Percentiles rank a stretch among this genome's conserved stretches.
phyloP scores from a whole-genome alignment of 2,797 vertebrate species.

The Brotula barbata region DNA sequence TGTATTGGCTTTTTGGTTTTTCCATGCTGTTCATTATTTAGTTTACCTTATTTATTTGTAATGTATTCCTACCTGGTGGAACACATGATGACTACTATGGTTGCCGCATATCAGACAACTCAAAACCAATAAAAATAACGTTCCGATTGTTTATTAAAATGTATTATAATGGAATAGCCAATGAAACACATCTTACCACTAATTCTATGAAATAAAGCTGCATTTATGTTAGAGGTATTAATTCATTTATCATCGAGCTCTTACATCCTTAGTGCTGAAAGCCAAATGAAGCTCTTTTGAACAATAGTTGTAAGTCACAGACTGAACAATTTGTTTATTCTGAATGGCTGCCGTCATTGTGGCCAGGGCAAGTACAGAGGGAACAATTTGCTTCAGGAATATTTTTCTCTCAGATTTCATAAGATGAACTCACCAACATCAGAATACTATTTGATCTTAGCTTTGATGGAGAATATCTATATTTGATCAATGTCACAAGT shows the following conservation, averaged over 20 bases:
- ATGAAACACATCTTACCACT: too few species aligned
- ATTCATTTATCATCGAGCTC: not conserved
- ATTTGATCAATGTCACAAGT: too few species aligned
- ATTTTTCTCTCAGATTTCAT: slow-evolving; percentile 1
- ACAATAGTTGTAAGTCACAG: not conserved
- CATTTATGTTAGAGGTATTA: not conserved
- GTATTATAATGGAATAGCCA: too few species aligned
- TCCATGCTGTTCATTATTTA: too few species aligned
- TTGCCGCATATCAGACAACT: too few species aligned
- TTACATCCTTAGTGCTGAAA: not conserved
- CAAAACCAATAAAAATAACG: too few species aligned
- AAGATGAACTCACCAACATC: not conserved
- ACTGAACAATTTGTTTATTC: not conserved
- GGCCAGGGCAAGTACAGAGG: not conserved
- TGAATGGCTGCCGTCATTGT: not conserved
- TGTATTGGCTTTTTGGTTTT: too few species aligned
- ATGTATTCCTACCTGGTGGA: too few species aligned
- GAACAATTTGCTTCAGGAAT: not conserved
- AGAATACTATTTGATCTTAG: not conserved
- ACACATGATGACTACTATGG: too few species aligned
- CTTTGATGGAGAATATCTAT: not conserved
- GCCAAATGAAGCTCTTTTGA: not conserved
- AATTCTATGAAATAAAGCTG: too few species aligned
- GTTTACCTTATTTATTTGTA: too few species aligned
- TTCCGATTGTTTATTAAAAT: too few species aligned